Base-by-base conservation (phyloP, 1,140 invertebrate genomes). In the Batillaria attramentaria region DNA sequence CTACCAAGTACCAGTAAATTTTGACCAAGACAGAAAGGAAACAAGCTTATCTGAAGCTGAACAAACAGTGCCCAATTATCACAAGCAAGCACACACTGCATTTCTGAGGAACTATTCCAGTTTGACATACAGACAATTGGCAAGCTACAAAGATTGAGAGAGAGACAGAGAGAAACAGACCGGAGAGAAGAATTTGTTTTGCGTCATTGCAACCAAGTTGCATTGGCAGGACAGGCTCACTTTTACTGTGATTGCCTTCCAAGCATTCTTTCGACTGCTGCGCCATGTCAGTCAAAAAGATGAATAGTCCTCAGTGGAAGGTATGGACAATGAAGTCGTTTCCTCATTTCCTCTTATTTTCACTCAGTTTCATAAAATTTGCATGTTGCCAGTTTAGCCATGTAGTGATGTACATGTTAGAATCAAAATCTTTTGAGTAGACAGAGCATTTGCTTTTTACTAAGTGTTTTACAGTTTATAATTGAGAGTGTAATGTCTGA, bases 261-360 rank as follows among this genome's bases (percentile, higher is more conserved):
- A 39, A 62, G 43, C 73, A 75, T 75, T 72, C 57, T 75, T 75
- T 75, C 73, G 73, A 75, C 73, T 75, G 73, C 42, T 65, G 37
- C 39, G 68, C 77, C 62, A 82, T 84, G 83, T 84, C 83, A 76
- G 83, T 84, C 50, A 83, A 81, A 77, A 86, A 86, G 81, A 84
- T 87, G 83, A 85, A 84, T 83, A 89, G 86, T 95, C 95, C 95
- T 95, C 95, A 96, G 95, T 96, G 95, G 95, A 96, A 95, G 83
- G 87, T 89, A 79, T 78, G 82, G n/a, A 24, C 24, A 57, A 79
- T 20, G 20, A 35, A 16, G 0, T 62, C 13, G 35, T 35, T 41
- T 41, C 20, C n/a, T n/a, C n/a, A n/a, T n/a, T n/a, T n/a, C n/a
- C n/a, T n/a, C n/a, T n/a, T n/a, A n/a, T n/a, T n/a, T n/a, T n/a